phyloP scores from a whole-genome alignment of 2,797 vertebrate genomes.

The Pantherophis vulpinus region DNA sequence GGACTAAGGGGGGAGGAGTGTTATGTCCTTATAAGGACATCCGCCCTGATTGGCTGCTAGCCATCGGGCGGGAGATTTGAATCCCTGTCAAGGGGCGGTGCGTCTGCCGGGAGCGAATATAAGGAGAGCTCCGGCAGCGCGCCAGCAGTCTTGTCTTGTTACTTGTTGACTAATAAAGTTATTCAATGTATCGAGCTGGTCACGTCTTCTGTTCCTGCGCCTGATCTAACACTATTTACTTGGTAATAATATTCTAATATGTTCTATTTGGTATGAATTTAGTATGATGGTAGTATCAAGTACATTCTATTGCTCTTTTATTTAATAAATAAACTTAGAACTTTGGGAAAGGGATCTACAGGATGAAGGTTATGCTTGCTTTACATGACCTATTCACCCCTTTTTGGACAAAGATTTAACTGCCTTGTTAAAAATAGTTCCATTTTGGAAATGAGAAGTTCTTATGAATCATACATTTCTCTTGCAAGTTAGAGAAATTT shows the following conservation, averaged over 20 bases:
- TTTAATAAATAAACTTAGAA: conserved; percentile 13
- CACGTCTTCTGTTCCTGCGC: no score
- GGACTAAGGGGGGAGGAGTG: no score
- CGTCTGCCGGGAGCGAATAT: no score
- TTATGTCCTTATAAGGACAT: no score
- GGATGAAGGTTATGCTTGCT: background rate
- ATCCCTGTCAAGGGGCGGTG: no score
- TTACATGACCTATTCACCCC: background rate
- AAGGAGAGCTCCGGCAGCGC: no score
- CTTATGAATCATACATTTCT: background rate
- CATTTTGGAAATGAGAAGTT: background rate
- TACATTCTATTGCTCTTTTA: background rate
- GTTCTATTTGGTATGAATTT: conserved; percentile 25
- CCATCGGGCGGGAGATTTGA: no score
- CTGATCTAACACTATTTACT: no score
- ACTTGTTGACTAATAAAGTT: no score
- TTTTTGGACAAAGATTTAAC: background rate
- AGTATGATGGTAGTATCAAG: conserved; percentile 10
- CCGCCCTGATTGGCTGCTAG: no score
- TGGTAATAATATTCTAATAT: conserved; percentile 42
- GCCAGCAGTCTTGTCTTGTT: no score
- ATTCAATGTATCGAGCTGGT: no score
- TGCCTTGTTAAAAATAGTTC: background rate
- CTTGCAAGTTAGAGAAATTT: background rate
- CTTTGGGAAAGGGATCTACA: conserved; percentile 31